These are phyloP conservation scores for Mesaphorura yosii DNA, from an alignment of 1,140 invertebrate genomes.

Conservation along the genomic window DNA sequence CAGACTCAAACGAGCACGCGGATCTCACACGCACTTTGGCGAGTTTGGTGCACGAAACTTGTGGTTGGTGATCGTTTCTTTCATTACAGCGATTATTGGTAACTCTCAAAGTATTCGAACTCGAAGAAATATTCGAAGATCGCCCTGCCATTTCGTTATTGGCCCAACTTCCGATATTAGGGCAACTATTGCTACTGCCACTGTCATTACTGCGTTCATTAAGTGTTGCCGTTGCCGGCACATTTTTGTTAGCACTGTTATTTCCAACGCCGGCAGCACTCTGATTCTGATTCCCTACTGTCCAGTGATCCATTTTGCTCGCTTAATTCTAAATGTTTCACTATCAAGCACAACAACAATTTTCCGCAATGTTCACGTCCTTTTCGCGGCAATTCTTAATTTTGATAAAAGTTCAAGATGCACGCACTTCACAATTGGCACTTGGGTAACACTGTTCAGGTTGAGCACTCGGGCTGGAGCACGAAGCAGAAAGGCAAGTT, in stretches of 20 bases:
- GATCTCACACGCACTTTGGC: not conserved
- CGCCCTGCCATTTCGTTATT: constrained; percentile 2
- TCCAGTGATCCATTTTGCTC: too few species aligned
- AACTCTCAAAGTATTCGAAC: too few species aligned
- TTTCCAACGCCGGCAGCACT: not conserved
- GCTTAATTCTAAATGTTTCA: too few species aligned
- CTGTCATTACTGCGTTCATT: constrained; percentile 20
- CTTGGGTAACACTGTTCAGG: too few species aligned
- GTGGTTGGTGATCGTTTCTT: not conserved
- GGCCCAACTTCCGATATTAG: constrained; percentile 1
- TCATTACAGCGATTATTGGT: not conserved
- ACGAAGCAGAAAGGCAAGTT: too few species aligned
- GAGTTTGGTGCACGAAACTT: not conserved
- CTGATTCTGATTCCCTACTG: not conserved
- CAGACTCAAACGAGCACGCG: not conserved
- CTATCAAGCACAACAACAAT: too few species aligned
- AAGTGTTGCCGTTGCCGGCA: constrained; percentile 10
- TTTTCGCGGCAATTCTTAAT: too few species aligned
- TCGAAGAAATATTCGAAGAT: too few species aligned
- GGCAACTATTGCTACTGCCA: constrained; percentile 1
- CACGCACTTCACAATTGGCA: too few species aligned
- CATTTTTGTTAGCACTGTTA: not conserved
- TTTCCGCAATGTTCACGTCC: too few species aligned
- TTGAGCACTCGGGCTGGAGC: too few species aligned
- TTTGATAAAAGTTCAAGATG: too few species aligned